A percentile compares a stretch with the other conserved stretches of the same genome.
Conservation (phyloP, 2,888 invertebrate genomes). For the Drosophila subquinaria region DNA sequence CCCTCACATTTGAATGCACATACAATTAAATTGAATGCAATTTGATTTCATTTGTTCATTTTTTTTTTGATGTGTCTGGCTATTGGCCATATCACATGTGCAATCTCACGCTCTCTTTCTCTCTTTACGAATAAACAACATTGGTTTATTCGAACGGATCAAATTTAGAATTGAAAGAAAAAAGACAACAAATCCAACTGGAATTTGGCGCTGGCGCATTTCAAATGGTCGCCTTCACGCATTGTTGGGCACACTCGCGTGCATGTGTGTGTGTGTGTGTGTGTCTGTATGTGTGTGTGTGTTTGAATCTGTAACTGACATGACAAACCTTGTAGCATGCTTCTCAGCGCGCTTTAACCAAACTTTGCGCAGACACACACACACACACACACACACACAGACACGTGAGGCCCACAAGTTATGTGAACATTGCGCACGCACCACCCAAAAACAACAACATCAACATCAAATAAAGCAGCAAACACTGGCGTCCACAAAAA, state of each 20-base stretch:
- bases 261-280: not conserved
- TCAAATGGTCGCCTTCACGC: constrained; percentile 31
- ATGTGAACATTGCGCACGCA: constrained; percentile 63
- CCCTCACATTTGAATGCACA: constrained; percentile 14
- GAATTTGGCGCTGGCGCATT: constrained; percentile 48
- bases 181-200: not conserved
- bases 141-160: constrained; percentile 1
- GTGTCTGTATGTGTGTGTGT: not conserved
- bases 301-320: constrained; percentile 20
- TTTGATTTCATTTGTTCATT: not conserved
- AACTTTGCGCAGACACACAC: constrained; percentile 54
- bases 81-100: constrained; percentile 14
- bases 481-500: constrained; percentile 26
- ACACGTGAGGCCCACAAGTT: not conserved
- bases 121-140: not conserved
- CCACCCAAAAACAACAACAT: constrained; percentile 37
- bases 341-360: constrained; percentile 58
- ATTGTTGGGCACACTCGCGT: constrained; percentile 22
- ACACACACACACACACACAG: not conserved
- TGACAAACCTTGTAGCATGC: constrained; percentile 59
- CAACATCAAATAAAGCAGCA: constrained; percentile 5
- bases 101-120: not conserved
- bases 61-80: not conserved
- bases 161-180: constrained; percentile 1
- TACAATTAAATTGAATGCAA: not conserved